phyloP scores from a whole-genome alignment of 2,797 vertebrate genomes.

The Phataginus tricuspis region DNA sequence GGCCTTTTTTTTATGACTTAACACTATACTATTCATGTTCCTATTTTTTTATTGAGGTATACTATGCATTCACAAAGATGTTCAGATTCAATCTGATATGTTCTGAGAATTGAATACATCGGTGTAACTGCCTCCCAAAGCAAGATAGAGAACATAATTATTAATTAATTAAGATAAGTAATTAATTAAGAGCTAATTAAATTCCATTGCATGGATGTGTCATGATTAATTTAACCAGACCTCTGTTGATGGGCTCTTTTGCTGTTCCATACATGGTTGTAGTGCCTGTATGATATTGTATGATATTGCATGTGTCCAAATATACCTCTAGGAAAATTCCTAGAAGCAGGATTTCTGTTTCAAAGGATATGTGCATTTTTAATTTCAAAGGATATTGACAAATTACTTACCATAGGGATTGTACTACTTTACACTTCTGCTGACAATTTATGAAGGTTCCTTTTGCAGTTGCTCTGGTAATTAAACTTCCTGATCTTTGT shows the following conservation, averaged over 20 bases:
- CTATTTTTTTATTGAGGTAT: background rate
- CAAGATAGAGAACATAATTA: background rate
- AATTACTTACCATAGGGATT: background rate
- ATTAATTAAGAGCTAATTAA: background rate
- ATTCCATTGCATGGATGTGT: background rate
- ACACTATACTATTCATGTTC: background rate
- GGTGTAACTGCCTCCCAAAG: background rate
- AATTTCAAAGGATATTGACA: background rate
- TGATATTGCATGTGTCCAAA: background rate
- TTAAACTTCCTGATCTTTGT: slow-evolving; percentile 21
- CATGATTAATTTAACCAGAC: background rate
- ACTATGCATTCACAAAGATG: background rate
- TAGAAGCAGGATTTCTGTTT: background rate
- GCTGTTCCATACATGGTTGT: background rate
- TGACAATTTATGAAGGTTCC: background rate
- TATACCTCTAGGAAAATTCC: background rate
- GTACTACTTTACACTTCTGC: background rate
- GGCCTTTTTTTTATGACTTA: background rate
- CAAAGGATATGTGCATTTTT: background rate
- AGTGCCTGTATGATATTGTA: background rate
- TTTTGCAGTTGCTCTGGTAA: background rate
- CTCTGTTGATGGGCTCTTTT: background rate
- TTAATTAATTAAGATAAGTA: too few relatives aligned
- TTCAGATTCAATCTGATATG: background rate
- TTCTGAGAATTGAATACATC: background rate